A percentile compares a stretch with the other conserved stretches of the same genome.
These are phyloP conservation scores for Frieseomelitta varia DNA, from an alignment of 1,140 invertebrate species.

Conservation along the genomic window DNA sequence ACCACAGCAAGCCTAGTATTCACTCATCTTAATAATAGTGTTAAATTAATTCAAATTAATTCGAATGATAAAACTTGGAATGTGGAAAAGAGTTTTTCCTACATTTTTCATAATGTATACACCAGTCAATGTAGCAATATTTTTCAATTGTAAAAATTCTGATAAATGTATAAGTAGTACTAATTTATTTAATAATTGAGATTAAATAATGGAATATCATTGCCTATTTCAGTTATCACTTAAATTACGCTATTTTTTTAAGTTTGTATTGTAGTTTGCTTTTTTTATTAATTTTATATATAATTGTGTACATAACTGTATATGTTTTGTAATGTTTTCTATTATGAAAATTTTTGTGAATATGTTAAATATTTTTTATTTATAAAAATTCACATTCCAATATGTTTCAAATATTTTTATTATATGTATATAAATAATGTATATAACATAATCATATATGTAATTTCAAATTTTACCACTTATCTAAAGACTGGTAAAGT, in stretches of 20 bases:
- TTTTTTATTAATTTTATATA: conserved; percentile 31
- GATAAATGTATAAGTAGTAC: conserved; percentile 13
- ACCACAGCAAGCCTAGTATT: conserved; percentile 58
- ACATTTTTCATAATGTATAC: background rate
- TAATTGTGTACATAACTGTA: conserved; percentile 41
- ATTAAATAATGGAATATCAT: conserved; percentile 25
- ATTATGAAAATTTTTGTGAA: conserved; percentile 36
- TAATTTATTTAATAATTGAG: conserved; percentile 49
- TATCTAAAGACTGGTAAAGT: conserved; percentile 56
- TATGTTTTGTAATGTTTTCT: conserved; percentile 39
- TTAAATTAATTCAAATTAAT: conserved; percentile 29
- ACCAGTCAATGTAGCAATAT: conserved; percentile 3
- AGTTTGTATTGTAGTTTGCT: conserved; percentile 16
- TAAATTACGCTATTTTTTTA: conserved; percentile 33
- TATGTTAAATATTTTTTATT: conserved; percentile 25
- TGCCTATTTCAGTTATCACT: conserved; percentile 20
- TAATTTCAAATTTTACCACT: conserved; percentile 53
- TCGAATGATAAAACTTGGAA: conserved; percentile 20
- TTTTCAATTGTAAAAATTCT: conserved; percentile 1
- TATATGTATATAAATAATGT: conserved; percentile 62
- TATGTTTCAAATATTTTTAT: conserved; percentile 48
- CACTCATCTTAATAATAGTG: conserved; percentile 37
- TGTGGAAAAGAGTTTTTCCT: conserved; percentile 13
- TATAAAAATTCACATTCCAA: conserved; percentile 55
- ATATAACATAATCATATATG: conserved; percentile 49